Evolutionary conservation across 2,797 vertebrate genomes (phyloP).

Genomic region (Xenops minutus): DNA sequence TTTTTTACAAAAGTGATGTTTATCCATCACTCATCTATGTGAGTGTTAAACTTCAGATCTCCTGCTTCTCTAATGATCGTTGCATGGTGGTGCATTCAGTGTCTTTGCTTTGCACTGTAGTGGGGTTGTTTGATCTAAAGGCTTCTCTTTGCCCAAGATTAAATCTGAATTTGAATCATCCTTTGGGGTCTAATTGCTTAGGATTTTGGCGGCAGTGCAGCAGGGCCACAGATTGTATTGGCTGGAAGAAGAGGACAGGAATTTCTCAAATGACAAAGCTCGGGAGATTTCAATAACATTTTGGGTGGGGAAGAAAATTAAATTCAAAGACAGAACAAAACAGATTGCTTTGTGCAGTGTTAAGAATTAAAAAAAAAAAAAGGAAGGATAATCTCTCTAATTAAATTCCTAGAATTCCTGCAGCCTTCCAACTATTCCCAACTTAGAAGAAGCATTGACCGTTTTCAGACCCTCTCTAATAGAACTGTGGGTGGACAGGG

Average conservation of each 20-base stretch:
- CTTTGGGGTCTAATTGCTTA: constrained; percentile 46
- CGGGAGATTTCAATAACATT: background rate
- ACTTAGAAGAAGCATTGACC: background rate
- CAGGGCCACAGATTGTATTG: background rate
- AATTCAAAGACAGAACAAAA: background rate
- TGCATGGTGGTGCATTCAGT: background rate
- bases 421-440: background rate
- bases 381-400: background rate
- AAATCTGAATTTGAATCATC: constrained; percentile 41
- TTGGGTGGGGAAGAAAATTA: background rate
- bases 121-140: constrained; percentile 32
- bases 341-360: background rate
- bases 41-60: constrained; percentile 35
- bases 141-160: constrained; percentile 35
- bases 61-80: constrained; percentile 35
- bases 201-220: constrained; percentile 17
- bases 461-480: background rate
- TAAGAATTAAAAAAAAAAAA: background rate
- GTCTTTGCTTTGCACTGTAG: constrained; percentile 16
- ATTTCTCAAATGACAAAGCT: background rate
- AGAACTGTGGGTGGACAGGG: constrained; percentile 22
- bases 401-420: background rate
- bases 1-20: constrained; percentile 27
- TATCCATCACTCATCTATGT: constrained; percentile 28
- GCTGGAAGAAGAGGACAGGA: background rate